Evolutionary conservation across 23 tunicate genomes (phyloP).

Genomic region (Ciona savignyi): DNA sequence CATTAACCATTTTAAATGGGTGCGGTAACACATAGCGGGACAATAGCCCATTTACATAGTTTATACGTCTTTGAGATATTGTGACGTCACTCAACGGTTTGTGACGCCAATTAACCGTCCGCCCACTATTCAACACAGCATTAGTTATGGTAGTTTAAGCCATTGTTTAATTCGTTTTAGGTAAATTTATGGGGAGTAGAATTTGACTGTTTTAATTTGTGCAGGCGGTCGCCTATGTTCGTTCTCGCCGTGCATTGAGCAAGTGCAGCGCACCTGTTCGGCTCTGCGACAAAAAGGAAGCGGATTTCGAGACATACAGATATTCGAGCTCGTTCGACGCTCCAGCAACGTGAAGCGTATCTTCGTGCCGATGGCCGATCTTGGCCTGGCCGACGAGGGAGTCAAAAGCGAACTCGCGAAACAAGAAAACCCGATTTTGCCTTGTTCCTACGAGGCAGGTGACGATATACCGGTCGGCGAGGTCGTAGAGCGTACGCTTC

Average conservation of each 20-base stretch:
- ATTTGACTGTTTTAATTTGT: background rate
- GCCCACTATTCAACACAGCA: too few species aligned
- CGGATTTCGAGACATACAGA: conserved; percentile 68
- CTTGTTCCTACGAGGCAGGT: conserved; percentile 55
- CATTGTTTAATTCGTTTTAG: too few species aligned
- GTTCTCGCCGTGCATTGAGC: conserved; percentile 96
- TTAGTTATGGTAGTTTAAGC: too few species aligned
- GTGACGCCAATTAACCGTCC: too few species aligned
- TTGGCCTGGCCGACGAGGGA: conserved; percentile 49
- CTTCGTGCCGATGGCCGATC: conserved; percentile 56
- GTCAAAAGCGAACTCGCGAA: background rate
- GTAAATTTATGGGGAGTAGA: too few species aligned
- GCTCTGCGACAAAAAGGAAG: conserved; percentile 35
- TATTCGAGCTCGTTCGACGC: conserved; percentile 55
- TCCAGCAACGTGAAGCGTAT: conserved; percentile 68
- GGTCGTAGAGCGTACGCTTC: conserved; percentile 31
- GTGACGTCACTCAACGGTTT: too few species aligned
- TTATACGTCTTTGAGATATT: too few species aligned
- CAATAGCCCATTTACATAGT: too few species aligned
- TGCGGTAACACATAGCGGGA: too few species aligned
- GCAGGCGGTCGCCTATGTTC: conserved; percentile 82
- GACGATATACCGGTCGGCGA: conserved; percentile 68
- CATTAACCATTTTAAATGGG: too few species aligned
- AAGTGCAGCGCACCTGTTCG: conserved; percentile 73
- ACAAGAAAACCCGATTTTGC: conserved; percentile 20